Conservation (phyloP, 2,113 vertebrate genomes). For the Ctenomys sociabilis region DNA sequence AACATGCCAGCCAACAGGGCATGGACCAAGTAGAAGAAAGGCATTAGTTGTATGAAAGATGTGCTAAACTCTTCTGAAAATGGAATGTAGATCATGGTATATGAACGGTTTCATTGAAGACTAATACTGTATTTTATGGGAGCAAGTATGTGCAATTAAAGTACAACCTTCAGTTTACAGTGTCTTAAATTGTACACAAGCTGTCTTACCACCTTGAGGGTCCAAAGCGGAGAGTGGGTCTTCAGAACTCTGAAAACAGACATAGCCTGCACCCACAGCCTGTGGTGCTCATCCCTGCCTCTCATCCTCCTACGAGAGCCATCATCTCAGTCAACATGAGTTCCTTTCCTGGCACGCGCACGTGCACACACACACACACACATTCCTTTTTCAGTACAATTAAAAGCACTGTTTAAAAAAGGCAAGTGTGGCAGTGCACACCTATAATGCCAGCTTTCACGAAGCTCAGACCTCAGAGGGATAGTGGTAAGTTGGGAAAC, state of each 20-base stretch:
- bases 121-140: neutral
- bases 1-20: neutral
- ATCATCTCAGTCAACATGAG: neutral
- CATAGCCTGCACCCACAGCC: neutral
- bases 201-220: neutral
- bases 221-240: neutral
- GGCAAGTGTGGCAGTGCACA: no score
- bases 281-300: no score
- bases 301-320: neutral
- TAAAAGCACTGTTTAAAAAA: neutral
- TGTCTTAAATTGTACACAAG: neutral
- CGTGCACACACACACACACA: no score
- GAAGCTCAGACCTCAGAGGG: no score
- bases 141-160: conserved; percentile 13
- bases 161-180: neutral
- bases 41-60: neutral
- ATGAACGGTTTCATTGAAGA: neutral
- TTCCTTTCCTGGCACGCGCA: no score
- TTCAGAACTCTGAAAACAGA: neutral
- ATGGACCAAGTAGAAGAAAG: neutral
- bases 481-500: no score
- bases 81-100: neutral
- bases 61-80: neutral
- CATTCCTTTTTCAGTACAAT: neutral
- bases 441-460: no score